These are phyloP conservation scores for Gonatopus flavifemur DNA, from an alignment of 1,140 invertebrate species.

Conservation along the genomic window DNA sequence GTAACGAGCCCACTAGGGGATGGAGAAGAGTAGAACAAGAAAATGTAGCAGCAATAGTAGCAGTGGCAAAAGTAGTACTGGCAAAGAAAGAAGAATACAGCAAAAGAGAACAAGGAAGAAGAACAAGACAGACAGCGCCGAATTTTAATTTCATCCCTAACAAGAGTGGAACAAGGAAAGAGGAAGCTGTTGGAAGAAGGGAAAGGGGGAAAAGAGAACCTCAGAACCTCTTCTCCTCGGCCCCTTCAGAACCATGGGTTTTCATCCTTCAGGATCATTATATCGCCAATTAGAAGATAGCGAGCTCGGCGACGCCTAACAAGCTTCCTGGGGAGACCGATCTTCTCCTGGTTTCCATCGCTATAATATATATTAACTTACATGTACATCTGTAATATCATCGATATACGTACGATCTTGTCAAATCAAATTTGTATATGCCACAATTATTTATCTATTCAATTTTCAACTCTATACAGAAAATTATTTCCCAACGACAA, in stretches of 20 bases:
- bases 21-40: background rate
- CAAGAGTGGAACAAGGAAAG: constrained; percentile 48
- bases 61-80: constrained; percentile 4
- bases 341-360: constrained; percentile 25
- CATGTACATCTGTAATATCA: too few species aligned
- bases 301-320: constrained; percentile 55
- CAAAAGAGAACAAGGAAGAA: background rate
- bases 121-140: constrained; percentile 30
- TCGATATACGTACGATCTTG: too few species aligned
- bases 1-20: constrained; percentile 18
- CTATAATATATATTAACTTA: too few species aligned
- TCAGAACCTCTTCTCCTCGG: too few species aligned
- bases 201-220: too few species aligned
- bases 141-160: constrained; percentile 57
- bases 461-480: too few species aligned
- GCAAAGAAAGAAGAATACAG: background rate
- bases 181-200: too few species aligned
- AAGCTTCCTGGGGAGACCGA: constrained; percentile 55
- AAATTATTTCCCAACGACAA: too few species aligned
- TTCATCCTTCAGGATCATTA: constrained; percentile 60
- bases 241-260: constrained; percentile 49
- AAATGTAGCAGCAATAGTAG: background rate
- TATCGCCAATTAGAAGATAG: constrained; percentile 61
- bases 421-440: too few species aligned
- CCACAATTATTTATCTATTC: too few species aligned